Conservation (phyloP, 1,140 invertebrate species). For the Palaemon carinicauda region DNA sequence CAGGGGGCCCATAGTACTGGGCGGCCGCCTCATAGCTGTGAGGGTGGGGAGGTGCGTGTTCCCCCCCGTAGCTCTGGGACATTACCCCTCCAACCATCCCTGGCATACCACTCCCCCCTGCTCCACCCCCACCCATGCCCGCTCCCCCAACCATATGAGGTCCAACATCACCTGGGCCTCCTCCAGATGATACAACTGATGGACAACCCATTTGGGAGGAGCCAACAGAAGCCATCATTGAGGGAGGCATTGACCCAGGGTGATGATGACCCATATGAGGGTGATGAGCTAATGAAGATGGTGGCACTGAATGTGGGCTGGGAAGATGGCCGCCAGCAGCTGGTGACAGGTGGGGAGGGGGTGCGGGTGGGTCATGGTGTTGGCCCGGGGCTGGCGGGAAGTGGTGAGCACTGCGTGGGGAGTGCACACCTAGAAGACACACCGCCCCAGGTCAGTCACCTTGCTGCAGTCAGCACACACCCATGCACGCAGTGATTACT, state of each 20-base stretch:
- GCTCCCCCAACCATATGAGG: conserved; percentile 42
- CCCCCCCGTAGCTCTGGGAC: conserved; percentile 51
- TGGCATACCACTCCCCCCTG: conserved; percentile 44
- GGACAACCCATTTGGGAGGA: conserved; percentile 24
- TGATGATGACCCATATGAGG: conserved; percentile 47
- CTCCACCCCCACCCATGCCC: conserved; percentile 47
- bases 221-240: conserved; percentile 29
- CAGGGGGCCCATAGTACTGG: conserved; percentile 55
- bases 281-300: conserved; percentile 46
- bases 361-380: conserved; percentile 53
- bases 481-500: conserved; percentile 49
- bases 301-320: conserved; percentile 43
- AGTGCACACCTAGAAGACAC: conserved; percentile 57
- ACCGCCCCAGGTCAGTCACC: conserved; percentile 51
- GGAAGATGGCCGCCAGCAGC: conserved; percentile 43
- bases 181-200: conserved; percentile 15
- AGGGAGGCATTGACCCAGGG: conserved; percentile 29
- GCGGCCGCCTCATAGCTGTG: conserved; percentile 56
- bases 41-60: conserved; percentile 51
- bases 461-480: conserved; percentile 45
- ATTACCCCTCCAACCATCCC: conserved; percentile 53
- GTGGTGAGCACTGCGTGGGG: conserved; percentile 54
- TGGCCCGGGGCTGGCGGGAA: conserved; percentile 46
- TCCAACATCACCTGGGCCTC: conserved; percentile 39
- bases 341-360: conserved; percentile 47